Percentiles rank a stretch among this genome's conserved stretches.
Conservation (phyloP, 2,797 vertebrate genomes). For the Neostethus bicornis region DNA sequence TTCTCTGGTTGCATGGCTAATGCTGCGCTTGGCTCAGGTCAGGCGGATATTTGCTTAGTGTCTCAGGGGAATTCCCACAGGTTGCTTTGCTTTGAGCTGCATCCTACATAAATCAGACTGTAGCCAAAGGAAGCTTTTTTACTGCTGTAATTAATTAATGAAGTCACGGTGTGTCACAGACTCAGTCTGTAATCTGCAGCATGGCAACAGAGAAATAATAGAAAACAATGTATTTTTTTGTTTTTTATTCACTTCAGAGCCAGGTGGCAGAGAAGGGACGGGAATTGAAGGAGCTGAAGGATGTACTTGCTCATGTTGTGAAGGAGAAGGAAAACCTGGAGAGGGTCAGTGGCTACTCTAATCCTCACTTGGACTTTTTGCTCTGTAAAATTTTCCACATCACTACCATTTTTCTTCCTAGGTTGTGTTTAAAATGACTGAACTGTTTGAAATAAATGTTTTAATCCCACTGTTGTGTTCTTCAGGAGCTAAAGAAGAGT, state of each 20-base stretch:
- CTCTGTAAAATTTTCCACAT: constrained; percentile 57
- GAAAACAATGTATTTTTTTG: constrained; percentile 15
- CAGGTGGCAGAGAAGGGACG: constrained; percentile 92
- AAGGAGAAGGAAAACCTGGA: constrained; percentile 88
- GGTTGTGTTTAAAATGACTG: constrained; percentile 70
- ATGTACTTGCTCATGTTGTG: constrained; percentile 81
- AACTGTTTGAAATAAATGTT: constrained; percentile 2
- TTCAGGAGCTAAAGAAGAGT: constrained; percentile 83
- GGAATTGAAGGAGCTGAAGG: constrained; percentile 88
- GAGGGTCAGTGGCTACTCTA: constrained; percentile 75
- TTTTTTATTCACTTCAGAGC: constrained; percentile 76
- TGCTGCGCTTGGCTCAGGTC: constrained; percentile 74
- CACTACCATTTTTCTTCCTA: constrained; percentile 62
- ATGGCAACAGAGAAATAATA: constrained; percentile 25
- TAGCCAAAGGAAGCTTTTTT: constrained; percentile 54
- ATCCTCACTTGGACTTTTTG: constrained; percentile 69
- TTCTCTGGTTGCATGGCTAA: constrained; percentile 74
- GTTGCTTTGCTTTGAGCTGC: constrained; percentile 64
- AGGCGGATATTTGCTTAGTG: constrained; percentile 69
- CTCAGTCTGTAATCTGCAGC: constrained; percentile 28
- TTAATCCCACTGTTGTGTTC: constrained; percentile 7
- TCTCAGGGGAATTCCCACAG: constrained; percentile 70
- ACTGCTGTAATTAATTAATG: constrained; percentile 56
- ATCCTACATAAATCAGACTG: constrained; percentile 61
- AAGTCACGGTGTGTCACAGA: constrained; percentile 22